Base-by-base conservation (phyloP, 2,113 vertebrate genomes). In the Papio anubis region DNA sequence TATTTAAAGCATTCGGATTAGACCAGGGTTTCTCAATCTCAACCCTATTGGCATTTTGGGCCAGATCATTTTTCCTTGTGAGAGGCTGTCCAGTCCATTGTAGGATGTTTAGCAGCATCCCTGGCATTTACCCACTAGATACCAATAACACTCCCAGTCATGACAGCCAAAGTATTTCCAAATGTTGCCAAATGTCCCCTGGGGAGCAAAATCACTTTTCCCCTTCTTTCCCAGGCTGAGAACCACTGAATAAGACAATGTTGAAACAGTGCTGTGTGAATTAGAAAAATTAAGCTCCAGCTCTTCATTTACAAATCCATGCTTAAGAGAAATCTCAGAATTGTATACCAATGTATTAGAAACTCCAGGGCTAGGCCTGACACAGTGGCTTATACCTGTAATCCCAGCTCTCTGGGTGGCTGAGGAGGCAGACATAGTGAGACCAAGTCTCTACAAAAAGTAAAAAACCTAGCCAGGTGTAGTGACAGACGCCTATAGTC, bases 171-270 rank as follows among this genome's bases (percentile, higher is more conserved):
- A 95, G 61, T 93, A 25, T 83, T 89, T 95, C 25, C 79, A 93
- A 38, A 55, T 43, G 45, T 96, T 98, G 94, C 90, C 76, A 94
- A 70, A 94, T 95, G 45, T 94, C 80, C 66, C 57, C 27, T 40
- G 38, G 50, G 50, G 20, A 5, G 17, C 61, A 23, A 83, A 80
- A 84, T 88, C 48, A 38, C 94, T 70, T 84, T 93, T 92, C 6
- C 5, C 23, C 32, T 70, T 17, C 45, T 97, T 97, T 30, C 27
- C 13, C 45, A 38, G 43, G 10, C 45, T 90, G 38, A 84, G 45
- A 95, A 35, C 38, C 30, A 40, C 35, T 50, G 35, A 40, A 38
- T 72, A 72, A 64, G 25, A 40, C 30, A 43, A 16, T 73, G 40
- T 5, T 90, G 82, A 93, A 96, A 82, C 12, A 75, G 17, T 92